Evolutionary conservation across 2,113 vertebrate species (phyloP).

Genomic region (Heterotis niloticus): DNA sequence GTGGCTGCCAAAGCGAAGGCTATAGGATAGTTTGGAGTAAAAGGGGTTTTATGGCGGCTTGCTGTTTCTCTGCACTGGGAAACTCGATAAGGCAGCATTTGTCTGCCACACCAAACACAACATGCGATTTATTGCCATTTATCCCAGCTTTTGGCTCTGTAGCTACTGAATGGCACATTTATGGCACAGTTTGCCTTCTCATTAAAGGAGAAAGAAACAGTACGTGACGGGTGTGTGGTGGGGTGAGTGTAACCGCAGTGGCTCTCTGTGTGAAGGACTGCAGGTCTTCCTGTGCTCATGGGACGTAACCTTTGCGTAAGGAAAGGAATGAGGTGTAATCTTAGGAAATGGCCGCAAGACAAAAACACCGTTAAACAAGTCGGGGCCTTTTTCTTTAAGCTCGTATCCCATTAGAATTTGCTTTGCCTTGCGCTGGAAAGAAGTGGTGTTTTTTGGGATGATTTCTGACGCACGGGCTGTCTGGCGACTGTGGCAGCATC

Average conservation of each 20-base stretch:
- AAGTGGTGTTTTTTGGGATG: not conserved
- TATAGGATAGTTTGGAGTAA: conserved; percentile 3
- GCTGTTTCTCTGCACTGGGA: conserved; percentile 40
- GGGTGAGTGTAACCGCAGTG: not conserved
- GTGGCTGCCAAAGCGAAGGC: not conserved
- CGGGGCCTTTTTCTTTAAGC: too few species aligned
- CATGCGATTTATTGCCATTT: conserved; percentile 55
- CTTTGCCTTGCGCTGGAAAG: not conserved
- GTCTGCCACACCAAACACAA: conserved; percentile 46
- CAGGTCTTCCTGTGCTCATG: not conserved
- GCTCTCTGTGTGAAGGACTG: not conserved
- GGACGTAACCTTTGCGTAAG: not conserved
- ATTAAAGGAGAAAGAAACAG: not conserved
- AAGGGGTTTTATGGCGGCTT: conserved; percentile 10
- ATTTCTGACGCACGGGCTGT: not conserved
- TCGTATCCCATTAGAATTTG: too few species aligned
- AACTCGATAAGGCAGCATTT: conserved; percentile 48
- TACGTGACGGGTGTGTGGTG: not conserved
- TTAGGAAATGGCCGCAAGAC: not conserved
- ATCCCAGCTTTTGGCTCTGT: conserved; percentile 37
- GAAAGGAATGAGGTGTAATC: not conserved
- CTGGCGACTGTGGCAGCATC: not conserved
- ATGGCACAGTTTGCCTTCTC: conserved; percentile 8
- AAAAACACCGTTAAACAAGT: not conserved
- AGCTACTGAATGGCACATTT: not conserved